phyloP scores from a whole-genome alignment of 2,888 invertebrate species.

The Parnassius orleans region DNA sequence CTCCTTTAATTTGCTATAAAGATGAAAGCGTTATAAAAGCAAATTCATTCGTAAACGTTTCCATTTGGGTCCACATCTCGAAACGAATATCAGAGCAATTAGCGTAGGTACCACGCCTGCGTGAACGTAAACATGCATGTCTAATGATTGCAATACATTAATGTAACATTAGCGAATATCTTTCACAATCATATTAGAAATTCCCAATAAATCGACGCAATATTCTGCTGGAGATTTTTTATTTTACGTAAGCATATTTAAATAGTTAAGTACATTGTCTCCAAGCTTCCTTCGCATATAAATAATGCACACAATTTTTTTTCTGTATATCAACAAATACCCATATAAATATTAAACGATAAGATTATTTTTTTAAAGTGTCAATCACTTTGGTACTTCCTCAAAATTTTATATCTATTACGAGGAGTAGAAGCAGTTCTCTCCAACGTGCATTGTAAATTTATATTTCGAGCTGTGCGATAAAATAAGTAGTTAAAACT shows the following conservation, averaged over 20 bases:
- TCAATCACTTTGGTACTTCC: too few relatives aligned
- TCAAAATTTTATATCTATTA: too few relatives aligned
- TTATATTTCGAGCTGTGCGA: slow-evolving; percentile 9
- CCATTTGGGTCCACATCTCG: slow-evolving; percentile 18
- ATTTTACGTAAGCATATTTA: too few relatives aligned
- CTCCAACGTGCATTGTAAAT: slow-evolving; percentile 17
- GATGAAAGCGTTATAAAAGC: slow-evolving; percentile 9
- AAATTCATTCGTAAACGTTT: slow-evolving; percentile 23
- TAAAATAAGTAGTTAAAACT: slow-evolving; percentile 15
- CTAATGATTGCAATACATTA: slow-evolving; percentile 34
- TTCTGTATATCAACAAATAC: too few relatives aligned
- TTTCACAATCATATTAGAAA: slow-evolving; percentile 25
- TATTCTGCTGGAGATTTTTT: neutral
- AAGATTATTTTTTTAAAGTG: too few relatives aligned
- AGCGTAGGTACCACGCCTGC: slow-evolving; percentile 38
- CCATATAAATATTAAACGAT: too few relatives aligned
- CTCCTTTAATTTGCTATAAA: slow-evolving; percentile 2
- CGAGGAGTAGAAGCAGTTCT: too few relatives aligned
- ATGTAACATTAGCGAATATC: slow-evolving; percentile 25
- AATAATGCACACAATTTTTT: too few relatives aligned
- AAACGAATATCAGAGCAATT: slow-evolving; percentile 37
- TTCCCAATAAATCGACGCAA: neutral
- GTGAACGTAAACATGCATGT: slow-evolving; percentile 39
- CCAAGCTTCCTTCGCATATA: too few relatives aligned
- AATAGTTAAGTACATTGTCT: too few relatives aligned